phyloP scores from a whole-genome alignment of 2,113 vertebrate species.

The Grallaria varia region DNA sequence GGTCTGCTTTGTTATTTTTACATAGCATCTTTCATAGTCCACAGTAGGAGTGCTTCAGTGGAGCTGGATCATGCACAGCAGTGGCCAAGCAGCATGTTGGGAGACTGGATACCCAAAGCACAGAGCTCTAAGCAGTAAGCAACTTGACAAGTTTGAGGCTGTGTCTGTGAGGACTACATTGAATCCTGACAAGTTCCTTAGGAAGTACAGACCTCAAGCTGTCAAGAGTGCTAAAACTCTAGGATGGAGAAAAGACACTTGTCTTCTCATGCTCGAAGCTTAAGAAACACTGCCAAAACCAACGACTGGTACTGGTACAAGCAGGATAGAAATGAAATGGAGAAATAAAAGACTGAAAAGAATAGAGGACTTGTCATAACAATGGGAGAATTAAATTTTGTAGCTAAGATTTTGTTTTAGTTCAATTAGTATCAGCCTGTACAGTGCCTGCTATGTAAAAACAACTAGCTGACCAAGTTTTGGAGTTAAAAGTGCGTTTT shows the following conservation, averaged over 20 bases:
- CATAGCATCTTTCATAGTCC: not conserved
- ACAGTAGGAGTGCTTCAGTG: not conserved
- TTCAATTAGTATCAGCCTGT: not conserved
- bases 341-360: not conserved
- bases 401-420: not conserved
- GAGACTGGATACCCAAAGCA: not conserved
- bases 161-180: not conserved
- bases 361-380: not conserved
- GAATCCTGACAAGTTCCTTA: not conserved
- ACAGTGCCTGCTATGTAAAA: not conserved
- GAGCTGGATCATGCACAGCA: not conserved
- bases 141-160: not conserved
- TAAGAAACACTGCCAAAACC: not conserved
- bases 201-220: not conserved
- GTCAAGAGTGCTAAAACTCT: not conserved
- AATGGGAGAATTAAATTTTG: not conserved
- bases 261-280: not conserved
- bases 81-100: not conserved
- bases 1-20: not conserved
- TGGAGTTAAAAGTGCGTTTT: not conserved
- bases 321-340: not conserved
- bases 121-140: not conserved
- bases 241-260: not conserved
- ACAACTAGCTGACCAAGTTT: not conserved
- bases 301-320: not conserved